phyloP scores from a whole-genome alignment of 2,888 invertebrate genomes.

The Cephus runcator region DNA sequence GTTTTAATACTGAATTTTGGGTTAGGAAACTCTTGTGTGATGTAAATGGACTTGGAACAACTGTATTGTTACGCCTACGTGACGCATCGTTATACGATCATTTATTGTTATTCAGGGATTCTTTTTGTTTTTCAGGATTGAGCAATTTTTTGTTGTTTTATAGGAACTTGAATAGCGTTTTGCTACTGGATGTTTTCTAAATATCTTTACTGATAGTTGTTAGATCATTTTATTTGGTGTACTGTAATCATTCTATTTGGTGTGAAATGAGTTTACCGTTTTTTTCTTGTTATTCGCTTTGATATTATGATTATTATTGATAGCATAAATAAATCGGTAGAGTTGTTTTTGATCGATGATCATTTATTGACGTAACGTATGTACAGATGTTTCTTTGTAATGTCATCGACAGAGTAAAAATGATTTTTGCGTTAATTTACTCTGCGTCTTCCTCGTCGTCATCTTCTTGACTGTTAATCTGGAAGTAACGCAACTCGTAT shows the following conservation, averaged over 20 bases:
- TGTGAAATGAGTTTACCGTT: neutral
- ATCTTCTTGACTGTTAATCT: constrained; percentile 84
- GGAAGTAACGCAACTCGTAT: constrained; percentile 99
- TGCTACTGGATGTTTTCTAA: neutral
- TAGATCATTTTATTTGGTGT: neutral
- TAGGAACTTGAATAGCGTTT: neutral
- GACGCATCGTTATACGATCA: neutral
- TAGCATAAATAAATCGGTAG: neutral
- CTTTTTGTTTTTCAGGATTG: neutral
- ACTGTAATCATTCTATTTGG: neutral
- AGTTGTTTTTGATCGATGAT: constrained; percentile 10
- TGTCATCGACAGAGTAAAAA: constrained; percentile 34
- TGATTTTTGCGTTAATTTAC: constrained; percentile 64
- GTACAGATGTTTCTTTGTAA: constrained; percentile 42
- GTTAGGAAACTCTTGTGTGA: neutral
- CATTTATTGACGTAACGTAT: constrained; percentile 46
- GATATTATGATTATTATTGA: neutral
- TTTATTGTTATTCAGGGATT: neutral
- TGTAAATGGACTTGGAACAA: neutral
- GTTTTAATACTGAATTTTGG: neutral
- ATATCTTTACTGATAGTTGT: neutral
- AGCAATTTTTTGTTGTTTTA: neutral
- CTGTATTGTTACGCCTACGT: neutral
- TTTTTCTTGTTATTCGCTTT: neutral
- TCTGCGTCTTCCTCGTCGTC: constrained; percentile 89